Evolutionary conservation across 2,888 invertebrate species (phyloP).

Genomic region (Eupithecia dodoneata): DNA sequence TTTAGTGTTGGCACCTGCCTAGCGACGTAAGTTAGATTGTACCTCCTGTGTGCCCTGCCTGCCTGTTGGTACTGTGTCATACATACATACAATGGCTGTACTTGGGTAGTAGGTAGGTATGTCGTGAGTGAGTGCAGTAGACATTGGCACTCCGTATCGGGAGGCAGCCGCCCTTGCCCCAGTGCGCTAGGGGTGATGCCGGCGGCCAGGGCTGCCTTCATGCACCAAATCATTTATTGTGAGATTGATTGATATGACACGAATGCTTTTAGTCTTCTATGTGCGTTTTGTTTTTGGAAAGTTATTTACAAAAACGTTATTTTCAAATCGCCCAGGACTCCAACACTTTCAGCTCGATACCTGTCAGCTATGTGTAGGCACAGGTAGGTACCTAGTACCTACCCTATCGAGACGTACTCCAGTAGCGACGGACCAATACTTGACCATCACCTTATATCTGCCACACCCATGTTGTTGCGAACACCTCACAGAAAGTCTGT

Average conservation of each 20-base stretch:
- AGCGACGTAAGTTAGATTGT: too few species aligned
- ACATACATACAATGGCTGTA: background rate
- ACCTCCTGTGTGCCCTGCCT: too few species aligned
- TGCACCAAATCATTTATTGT: background rate
- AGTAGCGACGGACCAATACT: too few species aligned
- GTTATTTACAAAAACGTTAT: too few species aligned
- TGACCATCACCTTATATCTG: too few species aligned
- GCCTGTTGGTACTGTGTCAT: too few species aligned
- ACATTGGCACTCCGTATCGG: constrained; percentile 61
- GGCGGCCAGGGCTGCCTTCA: constrained; percentile 47
- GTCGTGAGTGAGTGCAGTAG: constrained; percentile 17
- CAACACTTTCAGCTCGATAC: too few species aligned
- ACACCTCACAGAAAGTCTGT: background rate
- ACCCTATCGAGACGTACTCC: too few species aligned
- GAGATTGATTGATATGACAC: background rate
- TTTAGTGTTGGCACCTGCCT: too few species aligned
- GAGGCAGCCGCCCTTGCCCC: constrained; percentile 67
- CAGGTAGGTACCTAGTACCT: too few species aligned
- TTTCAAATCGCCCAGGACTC: too few species aligned
- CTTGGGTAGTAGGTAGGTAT: background rate
- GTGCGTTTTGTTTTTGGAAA: too few species aligned
- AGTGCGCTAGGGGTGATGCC: constrained; percentile 51
- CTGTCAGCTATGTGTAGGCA: background rate
- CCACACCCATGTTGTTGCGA: background rate
- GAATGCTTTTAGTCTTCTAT: background rate